A percentile compares a stretch with the other conserved stretches of the same genome.
These are phyloP conservation scores for Periparus ater DNA, from an alignment of 2,797 vertebrate genomes.

Conservation along the genomic window DNA sequence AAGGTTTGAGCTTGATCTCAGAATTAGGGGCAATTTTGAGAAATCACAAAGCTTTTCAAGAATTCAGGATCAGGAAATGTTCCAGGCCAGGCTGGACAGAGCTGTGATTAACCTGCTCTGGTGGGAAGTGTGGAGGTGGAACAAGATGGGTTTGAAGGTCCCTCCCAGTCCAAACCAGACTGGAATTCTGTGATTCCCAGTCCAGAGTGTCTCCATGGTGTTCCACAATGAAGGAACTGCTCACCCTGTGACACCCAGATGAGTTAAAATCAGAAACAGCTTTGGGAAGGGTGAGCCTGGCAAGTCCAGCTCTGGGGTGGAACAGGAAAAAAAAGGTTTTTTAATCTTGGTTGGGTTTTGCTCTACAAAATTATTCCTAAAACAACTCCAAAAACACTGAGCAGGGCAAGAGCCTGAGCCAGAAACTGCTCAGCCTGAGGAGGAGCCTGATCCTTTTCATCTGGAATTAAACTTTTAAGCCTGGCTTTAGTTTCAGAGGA, in stretches of 20 bases:
- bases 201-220: accelerated
- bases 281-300: neutral
- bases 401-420: neutral
- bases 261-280: neutral
- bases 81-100: neutral
- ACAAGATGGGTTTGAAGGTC: neutral
- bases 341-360: neutral
- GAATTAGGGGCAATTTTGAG: neutral
- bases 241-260: neutral
- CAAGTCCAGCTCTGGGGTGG: neutral
- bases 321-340: neutral
- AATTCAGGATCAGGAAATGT: neutral
- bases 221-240: neutral
- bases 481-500: neutral
- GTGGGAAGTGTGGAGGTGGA: neutral
- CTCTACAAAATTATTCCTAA: neutral
- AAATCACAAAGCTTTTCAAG: neutral
- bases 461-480: neutral
- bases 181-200: neutral
- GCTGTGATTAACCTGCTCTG: neutral
- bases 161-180: neutral
- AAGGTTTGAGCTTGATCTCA: neutral
- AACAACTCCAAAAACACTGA: neutral
- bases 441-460: neutral
- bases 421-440: neutral